Conservation (phyloP, 2,797 vertebrate species). For the Pseudocheirus occidentalis region DNA sequence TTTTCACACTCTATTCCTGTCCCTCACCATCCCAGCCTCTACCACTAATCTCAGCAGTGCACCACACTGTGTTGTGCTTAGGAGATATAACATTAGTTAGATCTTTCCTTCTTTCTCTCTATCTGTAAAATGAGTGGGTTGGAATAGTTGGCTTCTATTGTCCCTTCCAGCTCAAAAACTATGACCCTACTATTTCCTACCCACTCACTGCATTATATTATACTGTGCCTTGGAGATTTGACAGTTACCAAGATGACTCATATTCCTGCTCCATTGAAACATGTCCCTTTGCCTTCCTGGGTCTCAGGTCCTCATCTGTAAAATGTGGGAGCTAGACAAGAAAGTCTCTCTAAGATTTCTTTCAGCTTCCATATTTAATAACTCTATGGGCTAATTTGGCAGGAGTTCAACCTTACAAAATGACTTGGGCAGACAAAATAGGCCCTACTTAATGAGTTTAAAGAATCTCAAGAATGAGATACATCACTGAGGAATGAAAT, state of each 20-base stretch:
- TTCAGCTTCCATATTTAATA: background rate
- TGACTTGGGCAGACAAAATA: background rate
- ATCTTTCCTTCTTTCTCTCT: background rate
- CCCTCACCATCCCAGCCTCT: background rate
- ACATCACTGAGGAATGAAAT: background rate
- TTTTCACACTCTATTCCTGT: background rate
- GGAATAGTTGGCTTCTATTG: background rate
- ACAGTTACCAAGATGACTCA: background rate
- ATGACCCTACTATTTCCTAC: background rate
- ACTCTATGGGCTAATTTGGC: slow-evolving; percentile 27
- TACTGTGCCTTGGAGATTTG: background rate
- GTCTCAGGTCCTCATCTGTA: background rate
- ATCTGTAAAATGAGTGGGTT: background rate
- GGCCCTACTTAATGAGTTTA: background rate
- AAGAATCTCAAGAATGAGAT: slow-evolving; percentile 4
- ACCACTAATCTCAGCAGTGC: background rate
- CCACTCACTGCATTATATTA: background rate
- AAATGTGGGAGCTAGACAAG: background rate
- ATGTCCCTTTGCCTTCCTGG: background rate
- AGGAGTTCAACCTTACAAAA: slow-evolving; percentile 44
- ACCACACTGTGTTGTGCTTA: background rate
- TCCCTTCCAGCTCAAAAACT: background rate
- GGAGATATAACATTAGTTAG: background rate
- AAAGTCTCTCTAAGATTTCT: background rate
- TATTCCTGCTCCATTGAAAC: background rate